Evolutionary conservation across 2,113 vertebrate genomes (phyloP), one percentile per base, ranked within the genome.

Genomic region (Macroglossus sobrinus): DNA sequence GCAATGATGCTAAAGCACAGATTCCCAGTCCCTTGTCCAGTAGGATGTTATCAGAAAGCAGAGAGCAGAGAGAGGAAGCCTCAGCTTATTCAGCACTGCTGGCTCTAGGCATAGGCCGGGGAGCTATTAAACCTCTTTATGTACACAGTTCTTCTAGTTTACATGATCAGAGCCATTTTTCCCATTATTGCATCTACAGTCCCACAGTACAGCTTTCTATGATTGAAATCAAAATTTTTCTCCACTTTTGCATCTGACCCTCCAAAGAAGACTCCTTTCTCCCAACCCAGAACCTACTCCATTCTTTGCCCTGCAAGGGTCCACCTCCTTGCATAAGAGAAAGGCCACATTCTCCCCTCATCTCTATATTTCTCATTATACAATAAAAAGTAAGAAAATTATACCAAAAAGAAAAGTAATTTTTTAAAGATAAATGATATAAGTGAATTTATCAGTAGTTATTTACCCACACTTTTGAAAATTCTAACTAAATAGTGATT

Each of bases 371-470:
- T 10, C 15, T 43, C 7, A 6, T 45, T 53, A 59, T 0, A 19
- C 64, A 38, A 68, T 47, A 72, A 92, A 81, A 63, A 40, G 19
- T n/a, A 94, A 64, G 40, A 69, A 94, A n/a, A 71, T 84, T 69
- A 22, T 30, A 43, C 30, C 26, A 24, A 94, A 82, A 38, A 79
- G 38, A 45, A 61, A 63, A 33, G 18, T 63, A 15, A 14, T 10
- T 47, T 78, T 96, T 80, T 80, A 55, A 88, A 95, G 47, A 16
- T 28, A 84, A 72, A 33, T 90, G 5, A 68, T 81, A 93, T 53
- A 95, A 85, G 59, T 78, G 3, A 24, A 22, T 92, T 75, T 79
- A 35, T 55, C 43, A 59, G 9, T 72, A 35, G 24, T 57, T 84
- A 57, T 94, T 94, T 26, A 30, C 14, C 69, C 3, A 30, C 33